Evolutionary conservation across 1,140 invertebrate genomes (phyloP).

Genomic region (Popillia japonica): DNA sequence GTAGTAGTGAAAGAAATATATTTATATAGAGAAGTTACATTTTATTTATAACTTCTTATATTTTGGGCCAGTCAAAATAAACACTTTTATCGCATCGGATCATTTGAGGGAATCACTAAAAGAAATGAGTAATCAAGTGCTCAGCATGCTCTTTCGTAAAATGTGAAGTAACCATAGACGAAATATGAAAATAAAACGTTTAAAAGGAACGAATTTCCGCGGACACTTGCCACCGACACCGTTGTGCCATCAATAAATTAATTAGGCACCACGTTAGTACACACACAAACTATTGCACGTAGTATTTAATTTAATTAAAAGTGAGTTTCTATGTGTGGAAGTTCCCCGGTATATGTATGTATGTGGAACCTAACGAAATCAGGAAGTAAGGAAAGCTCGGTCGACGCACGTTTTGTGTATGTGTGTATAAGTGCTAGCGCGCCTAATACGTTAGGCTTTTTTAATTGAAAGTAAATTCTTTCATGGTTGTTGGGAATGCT

Average conservation of each 20-base stretch:
- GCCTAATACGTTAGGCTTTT: slow-evolving; percentile 50
- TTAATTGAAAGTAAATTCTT: slow-evolving; percentile 56
- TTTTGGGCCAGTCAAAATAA: too few relatives aligned
- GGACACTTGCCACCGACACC: background rate
- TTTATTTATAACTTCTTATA: too few relatives aligned
- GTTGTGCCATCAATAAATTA: background rate
- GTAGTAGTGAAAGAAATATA: too few relatives aligned
- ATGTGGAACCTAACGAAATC: slow-evolving; percentile 31
- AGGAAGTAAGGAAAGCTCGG: slow-evolving; percentile 34
- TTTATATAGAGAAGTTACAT: too few relatives aligned
- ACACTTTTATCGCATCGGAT: too few relatives aligned
- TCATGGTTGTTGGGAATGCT: slow-evolving; percentile 52
- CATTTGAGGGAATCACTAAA: too few relatives aligned
- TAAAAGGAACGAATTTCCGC: background rate
- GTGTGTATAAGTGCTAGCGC: slow-evolving; percentile 34
- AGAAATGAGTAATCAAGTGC: too few relatives aligned
- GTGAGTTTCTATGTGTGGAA: background rate
- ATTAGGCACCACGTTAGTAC: background rate
- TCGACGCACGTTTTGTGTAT: background rate
- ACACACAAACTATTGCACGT: background rate
- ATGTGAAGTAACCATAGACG: too few relatives aligned
- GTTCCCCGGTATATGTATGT: background rate
- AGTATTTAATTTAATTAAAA: slow-evolving; percentile 21
- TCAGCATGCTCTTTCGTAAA: too few relatives aligned
- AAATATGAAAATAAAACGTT: too few relatives aligned